Percentiles rank a stretch among this genome's conserved stretches.
These are phyloP conservation scores for Meteorus sp. DNA, from an alignment of 1,140 invertebrate species.

Conservation along the genomic window DNA sequence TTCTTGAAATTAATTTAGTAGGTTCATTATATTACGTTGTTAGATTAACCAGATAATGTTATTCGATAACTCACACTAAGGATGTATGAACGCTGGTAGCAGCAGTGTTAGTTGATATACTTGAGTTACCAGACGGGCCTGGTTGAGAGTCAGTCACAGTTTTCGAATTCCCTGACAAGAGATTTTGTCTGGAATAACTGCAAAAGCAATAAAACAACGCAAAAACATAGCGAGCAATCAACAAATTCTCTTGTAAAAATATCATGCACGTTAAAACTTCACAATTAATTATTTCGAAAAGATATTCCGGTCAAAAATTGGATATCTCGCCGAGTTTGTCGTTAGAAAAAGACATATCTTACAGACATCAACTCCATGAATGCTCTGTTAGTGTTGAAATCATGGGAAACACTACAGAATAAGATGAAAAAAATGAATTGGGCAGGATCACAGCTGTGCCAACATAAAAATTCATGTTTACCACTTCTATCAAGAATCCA, in stretches of 20 bases:
- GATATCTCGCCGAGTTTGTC: no score
- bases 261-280: slow-evolving; percentile 1
- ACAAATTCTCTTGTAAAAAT: neutral
- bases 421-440: no score
- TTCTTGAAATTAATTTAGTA: slow-evolving; percentile 33
- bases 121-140: slow-evolving; percentile 33
- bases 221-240: slow-evolving; percentile 6
- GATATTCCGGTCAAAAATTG: no score
- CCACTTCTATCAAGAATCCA: no score
- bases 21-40: slow-evolving; percentile 6
- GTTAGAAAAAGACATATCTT: no score
- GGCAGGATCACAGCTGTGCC: no score
- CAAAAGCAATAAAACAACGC: slow-evolving; percentile 39
- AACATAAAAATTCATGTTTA: no score
- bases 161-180: slow-evolving; percentile 73
- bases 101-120: slow-evolving; percentile 33
- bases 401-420: no score
- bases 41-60: neutral
- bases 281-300: neutral
- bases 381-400: no score
- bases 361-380: no score
- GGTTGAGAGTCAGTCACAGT: slow-evolving; percentile 59
- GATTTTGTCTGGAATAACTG: slow-evolving; percentile 84
- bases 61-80: slow-evolving; percentile 36
- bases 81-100: slow-evolving; percentile 34